Evolutionary conservation across 2,888 invertebrate species (phyloP).

Genomic region (Cephus pulcher): DNA sequence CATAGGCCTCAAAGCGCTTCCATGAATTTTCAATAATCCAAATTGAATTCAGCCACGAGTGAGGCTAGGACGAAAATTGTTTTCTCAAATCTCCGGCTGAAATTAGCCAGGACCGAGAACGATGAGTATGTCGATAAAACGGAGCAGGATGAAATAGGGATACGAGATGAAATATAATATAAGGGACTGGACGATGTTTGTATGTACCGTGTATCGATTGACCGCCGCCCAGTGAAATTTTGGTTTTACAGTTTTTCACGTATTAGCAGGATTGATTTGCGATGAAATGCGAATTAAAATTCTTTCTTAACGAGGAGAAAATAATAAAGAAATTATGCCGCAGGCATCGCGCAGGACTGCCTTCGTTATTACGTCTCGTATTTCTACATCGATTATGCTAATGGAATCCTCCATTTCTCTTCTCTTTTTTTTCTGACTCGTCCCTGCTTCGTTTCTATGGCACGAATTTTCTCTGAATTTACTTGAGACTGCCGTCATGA

Average conservation of each 20-base stretch:
- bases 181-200: neutral
- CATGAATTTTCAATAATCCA: constrained; percentile 59
- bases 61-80: neutral
- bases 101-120: neutral
- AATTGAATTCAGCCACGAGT: constrained; percentile 48
- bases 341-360: neutral
- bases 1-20: constrained; percentile 38
- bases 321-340: neutral
- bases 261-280: neutral
- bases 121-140: neutral
- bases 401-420: neutral
- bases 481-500: neutral
- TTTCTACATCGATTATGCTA: neutral
- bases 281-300: neutral
- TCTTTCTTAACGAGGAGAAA: neutral
- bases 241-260: neutral
- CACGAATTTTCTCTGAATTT: neutral
- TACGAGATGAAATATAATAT: neutral
- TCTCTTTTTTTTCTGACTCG: neutral
- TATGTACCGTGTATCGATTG: neutral
- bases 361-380: neutral
- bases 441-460: neutral
- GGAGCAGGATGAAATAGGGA: neutral
- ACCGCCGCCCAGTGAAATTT: neutral
- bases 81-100: neutral